Evolutionary conservation across 2,888 invertebrate genomes (phyloP).

Genomic region (Leptinotarsa juncta): DNA sequence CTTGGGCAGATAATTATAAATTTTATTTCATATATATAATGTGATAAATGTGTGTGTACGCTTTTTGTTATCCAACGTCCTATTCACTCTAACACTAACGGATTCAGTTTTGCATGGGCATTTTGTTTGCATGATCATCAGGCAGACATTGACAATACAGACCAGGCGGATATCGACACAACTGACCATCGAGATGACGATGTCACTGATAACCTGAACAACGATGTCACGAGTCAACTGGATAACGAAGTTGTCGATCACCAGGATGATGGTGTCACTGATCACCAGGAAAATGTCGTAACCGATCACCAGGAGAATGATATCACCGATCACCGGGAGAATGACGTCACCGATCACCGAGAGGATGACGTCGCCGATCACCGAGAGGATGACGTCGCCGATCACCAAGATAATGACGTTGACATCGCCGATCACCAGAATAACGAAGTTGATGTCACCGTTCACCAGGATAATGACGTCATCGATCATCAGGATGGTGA

Average conservation of each 20-base stretch:
- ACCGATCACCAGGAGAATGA: neutral
- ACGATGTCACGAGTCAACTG: neutral
- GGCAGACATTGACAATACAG: slow-evolving; percentile 48
- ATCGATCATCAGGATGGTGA: neutral
- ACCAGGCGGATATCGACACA: slow-evolving; percentile 22
- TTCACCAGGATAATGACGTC: neutral
- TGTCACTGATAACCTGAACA: slow-evolving; percentile 1
- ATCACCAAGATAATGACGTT: neutral
- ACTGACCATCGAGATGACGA: slow-evolving; percentile 12
- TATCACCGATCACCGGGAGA: neutral
- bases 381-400: neutral
- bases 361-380: neutral
- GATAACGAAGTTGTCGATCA: neutral
- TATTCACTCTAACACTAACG: slow-evolving; percentile 15
- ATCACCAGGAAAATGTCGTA: neutral
- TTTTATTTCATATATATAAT: neutral
- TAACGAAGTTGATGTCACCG: neutral
- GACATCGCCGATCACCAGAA: neutral
- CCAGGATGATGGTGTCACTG: neutral
- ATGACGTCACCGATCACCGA: neutral
- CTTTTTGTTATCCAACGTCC: neutral
- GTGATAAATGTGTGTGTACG: neutral
- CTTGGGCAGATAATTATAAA: neutral
- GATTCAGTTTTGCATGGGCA: slow-evolving; percentile 51
- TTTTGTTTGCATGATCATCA: slow-evolving; percentile 60